These are phyloP conservation scores for Chamaedrilus cognettii DNA, from an alignment of 2,888 invertebrate species.

Conservation along the genomic window DNA sequence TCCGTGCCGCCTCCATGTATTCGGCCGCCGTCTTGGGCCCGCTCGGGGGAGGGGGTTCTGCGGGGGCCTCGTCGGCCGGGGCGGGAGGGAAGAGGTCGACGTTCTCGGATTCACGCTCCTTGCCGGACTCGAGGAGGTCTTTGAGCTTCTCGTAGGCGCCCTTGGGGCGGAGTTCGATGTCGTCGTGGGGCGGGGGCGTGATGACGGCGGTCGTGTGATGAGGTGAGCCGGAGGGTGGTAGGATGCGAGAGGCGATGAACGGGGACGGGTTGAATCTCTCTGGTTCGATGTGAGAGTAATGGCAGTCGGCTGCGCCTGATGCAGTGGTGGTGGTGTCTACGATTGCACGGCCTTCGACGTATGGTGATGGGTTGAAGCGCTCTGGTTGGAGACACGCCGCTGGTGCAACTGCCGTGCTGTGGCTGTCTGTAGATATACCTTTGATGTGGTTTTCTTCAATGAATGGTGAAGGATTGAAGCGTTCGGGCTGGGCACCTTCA, in stretches of 20 bases:
- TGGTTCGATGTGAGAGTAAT: neutral
- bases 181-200: neutral
- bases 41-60: neutral
- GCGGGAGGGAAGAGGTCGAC: neutral
- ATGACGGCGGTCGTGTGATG: neutral
- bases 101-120: neutral
- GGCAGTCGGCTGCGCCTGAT: neutral
- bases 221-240: neutral
- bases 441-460: neutral
- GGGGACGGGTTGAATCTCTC: conserved; percentile 1
- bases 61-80: neutral
- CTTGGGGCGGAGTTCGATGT: neutral
- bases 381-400: neutral
- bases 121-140: conserved; percentile 4
- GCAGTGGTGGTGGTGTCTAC: neutral
- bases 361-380: conserved; percentile 1
- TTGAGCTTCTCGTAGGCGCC: conserved; percentile 14
- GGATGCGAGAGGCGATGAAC: neutral
- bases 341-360: neutral
- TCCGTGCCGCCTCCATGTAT: neutral
- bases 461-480: neutral
- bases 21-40: conserved; percentile 16
- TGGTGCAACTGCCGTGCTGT: neutral
- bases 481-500: neutral
- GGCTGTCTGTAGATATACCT: neutral